Conservation (phyloP, 1,140 invertebrate species). For the Monochamus saltuarius region DNA sequence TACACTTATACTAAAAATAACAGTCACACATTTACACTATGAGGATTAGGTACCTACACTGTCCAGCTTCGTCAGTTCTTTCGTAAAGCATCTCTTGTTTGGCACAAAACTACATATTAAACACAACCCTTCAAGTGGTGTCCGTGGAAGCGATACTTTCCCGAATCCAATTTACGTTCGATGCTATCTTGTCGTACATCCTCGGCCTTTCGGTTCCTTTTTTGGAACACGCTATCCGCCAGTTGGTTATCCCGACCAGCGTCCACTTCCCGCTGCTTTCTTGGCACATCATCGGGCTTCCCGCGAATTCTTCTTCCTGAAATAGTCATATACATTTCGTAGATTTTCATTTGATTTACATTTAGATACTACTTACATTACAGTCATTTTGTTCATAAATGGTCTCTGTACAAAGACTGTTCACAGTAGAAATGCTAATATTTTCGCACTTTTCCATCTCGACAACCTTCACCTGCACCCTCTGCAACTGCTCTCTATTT, state of each 20-base stretch:
- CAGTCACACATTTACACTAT: too few relatives aligned
- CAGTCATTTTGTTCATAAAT: slow-evolving; percentile 76
- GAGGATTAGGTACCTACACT: too few relatives aligned
- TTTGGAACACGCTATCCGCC: slow-evolving; percentile 76
- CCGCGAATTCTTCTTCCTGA: slow-evolving; percentile 84
- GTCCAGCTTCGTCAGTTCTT: too few relatives aligned
- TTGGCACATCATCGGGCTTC: slow-evolving; percentile 77
- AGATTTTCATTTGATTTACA: not conserved
- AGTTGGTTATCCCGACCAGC: slow-evolving; percentile 72
- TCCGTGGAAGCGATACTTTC: slow-evolving; percentile 50
- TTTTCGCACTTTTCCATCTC: slow-evolving; percentile 80
- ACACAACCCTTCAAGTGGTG: too few relatives aligned
- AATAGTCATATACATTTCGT: slow-evolving; percentile 12
- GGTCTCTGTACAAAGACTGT: slow-evolving; percentile 81
- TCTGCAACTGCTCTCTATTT: slow-evolving; percentile 75
- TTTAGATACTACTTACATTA: slow-evolving; percentile 62
- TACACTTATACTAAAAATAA: too few relatives aligned
- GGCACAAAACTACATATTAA: too few relatives aligned
- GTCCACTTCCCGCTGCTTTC: slow-evolving; percentile 68
- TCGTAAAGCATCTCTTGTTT: too few relatives aligned
- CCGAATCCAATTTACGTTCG: slow-evolving; percentile 79
- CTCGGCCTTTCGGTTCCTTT: slow-evolving; percentile 72
- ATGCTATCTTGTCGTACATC: slow-evolving; percentile 77
- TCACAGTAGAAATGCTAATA: slow-evolving; percentile 77
- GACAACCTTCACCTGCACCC: slow-evolving; percentile 71